Conservation (phyloP, 2,797 vertebrate genomes). For the Peromyscus attwateri region DNA sequence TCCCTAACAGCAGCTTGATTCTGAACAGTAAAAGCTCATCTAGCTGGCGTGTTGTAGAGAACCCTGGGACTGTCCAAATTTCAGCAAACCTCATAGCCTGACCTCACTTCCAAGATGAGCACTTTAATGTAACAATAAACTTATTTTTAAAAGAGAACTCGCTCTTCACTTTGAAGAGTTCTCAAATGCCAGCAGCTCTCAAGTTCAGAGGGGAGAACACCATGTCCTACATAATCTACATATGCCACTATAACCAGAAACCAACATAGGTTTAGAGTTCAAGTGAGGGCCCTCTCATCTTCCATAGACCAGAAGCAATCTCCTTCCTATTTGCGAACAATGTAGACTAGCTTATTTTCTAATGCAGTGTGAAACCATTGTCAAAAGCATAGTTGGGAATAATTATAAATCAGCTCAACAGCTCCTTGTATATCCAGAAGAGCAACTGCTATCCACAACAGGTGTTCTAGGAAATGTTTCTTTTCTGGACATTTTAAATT, state of each 20-base stretch:
- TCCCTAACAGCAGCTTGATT: background rate
- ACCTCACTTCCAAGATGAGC: constrained; percentile 9
- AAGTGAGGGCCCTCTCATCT: background rate
- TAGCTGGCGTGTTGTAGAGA: background rate
- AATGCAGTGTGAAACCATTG: background rate
- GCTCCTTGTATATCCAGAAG: background rate
- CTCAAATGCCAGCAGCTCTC: background rate
- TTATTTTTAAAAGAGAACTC: background rate
- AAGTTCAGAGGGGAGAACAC: background rate
- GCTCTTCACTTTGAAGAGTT: background rate
- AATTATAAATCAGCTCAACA: background rate
- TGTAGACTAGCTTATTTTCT: background rate
- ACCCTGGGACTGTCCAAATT: background rate
- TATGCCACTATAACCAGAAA: background rate
- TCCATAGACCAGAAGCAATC: background rate
- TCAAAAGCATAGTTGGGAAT: background rate
- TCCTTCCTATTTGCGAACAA: background rate
- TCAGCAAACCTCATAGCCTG: background rate
- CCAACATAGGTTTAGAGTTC: background rate
- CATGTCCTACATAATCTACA: background rate
- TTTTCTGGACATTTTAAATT: background rate
- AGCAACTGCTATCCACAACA: background rate
- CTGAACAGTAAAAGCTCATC: background rate
- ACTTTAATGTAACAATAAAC: background rate
- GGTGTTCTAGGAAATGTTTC: background rate